These are phyloP conservation scores for Thysanoteuthis rhombus DNA, from an alignment of 2,888 invertebrate species.

Conservation along the genomic window DNA sequence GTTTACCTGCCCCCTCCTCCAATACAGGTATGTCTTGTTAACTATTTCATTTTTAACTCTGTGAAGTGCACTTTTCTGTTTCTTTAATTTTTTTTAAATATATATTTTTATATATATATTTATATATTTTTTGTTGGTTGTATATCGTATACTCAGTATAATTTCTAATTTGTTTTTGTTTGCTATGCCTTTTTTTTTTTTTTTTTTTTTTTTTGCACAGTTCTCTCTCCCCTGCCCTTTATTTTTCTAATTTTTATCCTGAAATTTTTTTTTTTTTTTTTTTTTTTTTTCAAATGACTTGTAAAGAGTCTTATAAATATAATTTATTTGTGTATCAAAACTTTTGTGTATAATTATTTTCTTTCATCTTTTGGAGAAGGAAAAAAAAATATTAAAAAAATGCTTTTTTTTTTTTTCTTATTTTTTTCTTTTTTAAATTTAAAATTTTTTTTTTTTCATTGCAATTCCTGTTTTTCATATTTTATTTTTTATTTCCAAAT, in stretches of 20 bases:
- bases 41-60: background rate
- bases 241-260: background rate
- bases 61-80: background rate
- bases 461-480: background rate
- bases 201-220: background rate
- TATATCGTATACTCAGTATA: background rate
- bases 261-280: no score
- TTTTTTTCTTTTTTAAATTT: no score
- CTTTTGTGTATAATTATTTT: background rate
- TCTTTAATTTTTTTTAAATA: background rate
- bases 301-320: background rate
- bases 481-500: background rate
- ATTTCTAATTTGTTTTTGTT: background rate
- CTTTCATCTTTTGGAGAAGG: background rate
- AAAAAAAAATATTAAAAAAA: background rate
- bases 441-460: background rate
- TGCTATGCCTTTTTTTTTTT: background rate
- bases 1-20: background rate
- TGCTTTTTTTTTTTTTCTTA: background rate
- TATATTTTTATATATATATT: slow-evolving; percentile 12
- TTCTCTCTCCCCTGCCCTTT: background rate
- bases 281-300: background rate
- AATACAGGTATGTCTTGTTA: background rate
- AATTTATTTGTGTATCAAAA: background rate
- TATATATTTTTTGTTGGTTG: slow-evolving; percentile 1